Conservation (phyloP, 2,113 vertebrate species). For the Cheirogaleus medius region DNA sequence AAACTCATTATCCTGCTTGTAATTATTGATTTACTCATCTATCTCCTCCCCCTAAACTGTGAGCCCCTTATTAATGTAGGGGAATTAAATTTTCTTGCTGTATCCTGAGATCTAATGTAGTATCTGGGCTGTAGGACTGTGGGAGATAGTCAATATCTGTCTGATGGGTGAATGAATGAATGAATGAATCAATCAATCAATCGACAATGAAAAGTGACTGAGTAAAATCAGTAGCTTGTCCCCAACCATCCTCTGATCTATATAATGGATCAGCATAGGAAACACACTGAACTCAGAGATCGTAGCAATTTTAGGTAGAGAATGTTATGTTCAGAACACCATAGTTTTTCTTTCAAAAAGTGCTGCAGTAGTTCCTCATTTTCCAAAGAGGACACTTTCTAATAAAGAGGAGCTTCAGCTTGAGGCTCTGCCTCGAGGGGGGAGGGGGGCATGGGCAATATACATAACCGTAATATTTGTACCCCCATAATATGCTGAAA, state of each 20-base stretch:
- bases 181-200: neutral
- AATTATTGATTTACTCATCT: neutral
- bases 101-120: neutral
- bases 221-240: neutral
- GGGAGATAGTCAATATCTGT: neutral
- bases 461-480: too few species aligned
- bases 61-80: neutral
- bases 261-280: neutral
- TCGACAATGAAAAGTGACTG: neutral
- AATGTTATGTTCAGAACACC: neutral
- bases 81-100: neutral
- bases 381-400: neutral
- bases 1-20: neutral
- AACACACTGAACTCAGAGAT: neutral
- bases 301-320: neutral
- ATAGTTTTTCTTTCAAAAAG: neutral
- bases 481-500: too few species aligned
- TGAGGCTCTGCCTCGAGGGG: too few species aligned
- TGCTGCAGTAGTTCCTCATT: neutral
- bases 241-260: neutral
- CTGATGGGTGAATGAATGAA: neutral
- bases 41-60: neutral
- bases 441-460: too few species aligned
- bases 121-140: neutral
- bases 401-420: neutral